These are phyloP conservation scores for Seriola quinqueradiata DNA, from an alignment of 2,113 vertebrate species.

Conservation along the genomic window DNA sequence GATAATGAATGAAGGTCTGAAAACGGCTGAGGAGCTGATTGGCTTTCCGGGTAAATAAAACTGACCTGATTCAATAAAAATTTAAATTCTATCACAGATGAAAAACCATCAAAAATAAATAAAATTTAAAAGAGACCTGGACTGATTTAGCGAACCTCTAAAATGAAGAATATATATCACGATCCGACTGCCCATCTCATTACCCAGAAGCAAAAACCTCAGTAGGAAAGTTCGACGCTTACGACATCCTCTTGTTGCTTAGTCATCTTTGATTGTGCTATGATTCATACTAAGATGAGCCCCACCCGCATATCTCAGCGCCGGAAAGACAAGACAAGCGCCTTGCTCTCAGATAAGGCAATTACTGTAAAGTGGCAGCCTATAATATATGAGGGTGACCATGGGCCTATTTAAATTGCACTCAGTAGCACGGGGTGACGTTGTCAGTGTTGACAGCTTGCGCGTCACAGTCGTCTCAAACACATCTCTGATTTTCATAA, in stretches of 20 bases:
- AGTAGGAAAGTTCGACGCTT: background rate
- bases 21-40: background rate
- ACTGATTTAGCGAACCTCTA: background rate
- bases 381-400: background rate
- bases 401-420: background rate
- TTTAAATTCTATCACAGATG: background rate
- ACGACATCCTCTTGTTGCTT: slow-evolving; percentile 14
- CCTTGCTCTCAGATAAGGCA: slow-evolving; percentile 30
- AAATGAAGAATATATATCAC: background rate
- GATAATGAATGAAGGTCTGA: background rate
- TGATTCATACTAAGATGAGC: slow-evolving; percentile 49
- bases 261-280: slow-evolving; percentile 39
- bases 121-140: background rate
- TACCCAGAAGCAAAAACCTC: slow-evolving; percentile 9
- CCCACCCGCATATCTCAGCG: background rate
- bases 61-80: background rate
- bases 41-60: background rate
- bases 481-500: slow-evolving; percentile 6
- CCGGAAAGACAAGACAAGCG: slow-evolving; percentile 38
- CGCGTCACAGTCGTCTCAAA: slow-evolving; percentile 20
- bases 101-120: background rate
- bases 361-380: slow-evolving; percentile 40
- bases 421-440: slow-evolving; percentile 1
- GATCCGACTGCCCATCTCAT: background rate
- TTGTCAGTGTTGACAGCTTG: background rate